Base-by-base conservation (phyloP, 1,140 invertebrate genomes). In the Brachionus calyciflorus region DNA sequence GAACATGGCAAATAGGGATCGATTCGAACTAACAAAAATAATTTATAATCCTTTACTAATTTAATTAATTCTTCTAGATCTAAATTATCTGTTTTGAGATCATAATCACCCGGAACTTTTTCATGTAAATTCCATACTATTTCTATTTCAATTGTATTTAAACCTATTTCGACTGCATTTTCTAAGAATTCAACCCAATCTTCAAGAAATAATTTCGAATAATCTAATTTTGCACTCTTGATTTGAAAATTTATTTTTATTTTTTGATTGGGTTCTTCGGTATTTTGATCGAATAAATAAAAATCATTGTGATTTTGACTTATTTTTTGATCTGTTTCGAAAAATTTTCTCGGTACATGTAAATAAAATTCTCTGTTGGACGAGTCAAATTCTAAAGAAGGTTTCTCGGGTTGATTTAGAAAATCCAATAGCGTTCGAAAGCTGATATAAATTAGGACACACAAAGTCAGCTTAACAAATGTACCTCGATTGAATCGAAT, bases 91-190 rank as follows among this genome's bases (percentile, higher is more conserved):
- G 28, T 19, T 17, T 55, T 57, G n/a, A 76, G 57, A 40, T 76
- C 49, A 30, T 37, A 37, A 28, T 40, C 7, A 10, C 26, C 33
- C n/a, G 17, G 26, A 17, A 30, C 37, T 30, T 48, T 21, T 44
- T 76, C 55, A 19, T 57, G 51, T 4, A 76, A n/a, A 46, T 55
- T 57, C 73, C 73, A 76, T 17, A 49, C 49, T 7, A 76, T 76
- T 9, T 76, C 49, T 4, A 55, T 55, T 76, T 76, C 73, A 17
- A 76, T 44, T 24, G 73, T 76, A 19, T 76, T 76, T 5, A 46
- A n/a, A 46, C 73, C 73, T 1, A 73, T 24, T 10, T 73, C 26
- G 9, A 37, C 17, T 12, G 46, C 24, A n/a, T 51, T 19, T 49
- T 55, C 30, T 12, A 73, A 51, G 17, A 51, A n/a, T 4, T 21